These are phyloP conservation scores for Arizona elegans DNA, from an alignment of 2,113 vertebrate genomes.

Conservation along the genomic window DNA sequence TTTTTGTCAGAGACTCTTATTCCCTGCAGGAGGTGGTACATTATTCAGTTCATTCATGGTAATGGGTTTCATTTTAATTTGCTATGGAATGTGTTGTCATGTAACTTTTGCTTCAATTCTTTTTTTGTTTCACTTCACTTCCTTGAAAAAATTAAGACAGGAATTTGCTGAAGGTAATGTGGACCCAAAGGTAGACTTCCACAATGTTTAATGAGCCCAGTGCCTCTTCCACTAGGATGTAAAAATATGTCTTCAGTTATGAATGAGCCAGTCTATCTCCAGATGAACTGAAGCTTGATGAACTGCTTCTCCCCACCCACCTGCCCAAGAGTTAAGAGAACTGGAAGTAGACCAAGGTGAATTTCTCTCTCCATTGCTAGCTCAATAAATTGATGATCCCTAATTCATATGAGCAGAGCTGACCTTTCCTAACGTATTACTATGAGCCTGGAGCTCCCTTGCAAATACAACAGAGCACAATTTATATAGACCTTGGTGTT, in stretches of 20 bases:
- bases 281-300: not conserved
- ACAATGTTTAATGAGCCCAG: not conserved
- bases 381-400: not conserved
- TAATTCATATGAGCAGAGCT: not conserved
- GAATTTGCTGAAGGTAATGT: not conserved
- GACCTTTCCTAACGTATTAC: not conserved
- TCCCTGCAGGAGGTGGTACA: not conserved
- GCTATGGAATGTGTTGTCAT: not conserved
- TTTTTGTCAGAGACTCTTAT: constrained; percentile 11
- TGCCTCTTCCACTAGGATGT: not conserved
- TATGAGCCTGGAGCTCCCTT: not conserved
- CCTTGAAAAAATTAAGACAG: not conserved
- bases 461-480: not conserved
- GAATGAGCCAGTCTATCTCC: not conserved
- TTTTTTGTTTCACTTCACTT: not conserved
- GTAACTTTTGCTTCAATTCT: not conserved
- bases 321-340: not conserved
- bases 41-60: not conserved
- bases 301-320: not conserved
- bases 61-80: not conserved
- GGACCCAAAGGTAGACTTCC: not conserved
- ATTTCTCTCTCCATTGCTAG: not conserved
- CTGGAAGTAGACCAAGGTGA: not conserved
- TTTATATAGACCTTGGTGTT: not conserved
- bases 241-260: not conserved